phyloP scores from a whole-genome alignment of 2,888 invertebrate genomes.

The Timema podura region DNA sequence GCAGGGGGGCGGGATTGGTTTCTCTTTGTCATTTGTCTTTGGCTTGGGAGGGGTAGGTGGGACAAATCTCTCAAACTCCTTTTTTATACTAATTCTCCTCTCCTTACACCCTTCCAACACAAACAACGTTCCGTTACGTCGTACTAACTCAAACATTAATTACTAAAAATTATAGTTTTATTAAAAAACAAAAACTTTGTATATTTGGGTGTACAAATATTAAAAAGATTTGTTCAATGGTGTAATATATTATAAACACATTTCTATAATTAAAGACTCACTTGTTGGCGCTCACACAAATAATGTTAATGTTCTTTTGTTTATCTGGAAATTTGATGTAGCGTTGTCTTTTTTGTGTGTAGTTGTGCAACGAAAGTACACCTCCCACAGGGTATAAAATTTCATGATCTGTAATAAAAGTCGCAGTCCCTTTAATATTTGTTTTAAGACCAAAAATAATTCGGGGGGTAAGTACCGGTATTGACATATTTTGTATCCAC shows the following conservation, averaged over 20 bases:
- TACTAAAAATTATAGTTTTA: neutral
- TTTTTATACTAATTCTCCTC: too few relatives aligned
- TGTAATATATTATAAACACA: too few relatives aligned
- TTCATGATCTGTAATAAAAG: slow-evolving; percentile 69
- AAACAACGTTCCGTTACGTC: too few relatives aligned
- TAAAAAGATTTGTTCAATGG: neutral
- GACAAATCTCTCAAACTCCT: too few relatives aligned
- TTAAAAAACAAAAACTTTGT: slow-evolving; percentile 1
- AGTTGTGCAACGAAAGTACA: slow-evolving; percentile 70
- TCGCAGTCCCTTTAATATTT: slow-evolving; percentile 63
- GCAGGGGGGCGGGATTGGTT: too few relatives aligned
- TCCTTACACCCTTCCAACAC: too few relatives aligned
- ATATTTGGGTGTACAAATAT: neutral
- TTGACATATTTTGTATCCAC: slow-evolving; percentile 24
- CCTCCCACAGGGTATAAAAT: slow-evolving; percentile 77
- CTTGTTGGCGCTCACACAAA: slow-evolving; percentile 65
- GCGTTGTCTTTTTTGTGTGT: slow-evolving; percentile 65
- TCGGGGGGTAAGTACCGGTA: slow-evolving; percentile 49
- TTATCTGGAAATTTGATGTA: slow-evolving; percentile 66
- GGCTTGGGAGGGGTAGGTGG: too few relatives aligned
- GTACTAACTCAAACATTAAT: slow-evolving; percentile 16
- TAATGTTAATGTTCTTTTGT: slow-evolving; percentile 54
- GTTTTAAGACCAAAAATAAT: slow-evolving; percentile 62
- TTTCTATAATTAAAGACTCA: too few relatives aligned
- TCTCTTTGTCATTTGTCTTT: too few relatives aligned